These are phyloP conservation scores for Aphrophora alni DNA, from an alignment of 2,888 invertebrate species.

Conservation along the genomic window DNA sequence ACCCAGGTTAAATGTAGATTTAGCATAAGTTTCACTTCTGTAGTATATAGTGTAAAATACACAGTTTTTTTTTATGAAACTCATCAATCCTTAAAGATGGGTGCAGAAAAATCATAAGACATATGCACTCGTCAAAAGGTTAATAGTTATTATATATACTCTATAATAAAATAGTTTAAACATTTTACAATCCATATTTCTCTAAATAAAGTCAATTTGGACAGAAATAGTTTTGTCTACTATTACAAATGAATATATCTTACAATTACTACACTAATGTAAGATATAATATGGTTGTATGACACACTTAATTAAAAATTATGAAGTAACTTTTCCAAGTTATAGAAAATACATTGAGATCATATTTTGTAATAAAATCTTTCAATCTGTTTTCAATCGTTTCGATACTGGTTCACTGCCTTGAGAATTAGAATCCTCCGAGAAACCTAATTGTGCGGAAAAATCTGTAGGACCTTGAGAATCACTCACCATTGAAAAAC, in stretches of 20 bases:
- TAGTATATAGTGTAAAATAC: too few relatives aligned
- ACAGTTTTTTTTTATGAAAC: too few relatives aligned
- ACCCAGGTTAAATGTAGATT: too few relatives aligned
- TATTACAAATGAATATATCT: neutral
- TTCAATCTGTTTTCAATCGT: conserved; percentile 73
- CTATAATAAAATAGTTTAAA: too few relatives aligned
- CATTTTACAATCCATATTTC: too few relatives aligned
- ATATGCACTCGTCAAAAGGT: too few relatives aligned
- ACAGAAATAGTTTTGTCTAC: too few relatives aligned
- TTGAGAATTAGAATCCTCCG: conserved; percentile 90
- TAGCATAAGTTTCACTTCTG: too few relatives aligned
- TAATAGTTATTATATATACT: too few relatives aligned
- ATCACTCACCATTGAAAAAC: conserved; percentile 90
- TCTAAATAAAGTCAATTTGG: too few relatives aligned
- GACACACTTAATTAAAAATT: neutral
- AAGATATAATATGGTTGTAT: neutral
- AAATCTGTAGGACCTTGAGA: conserved; percentile 88
- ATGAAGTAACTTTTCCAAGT: neutral
- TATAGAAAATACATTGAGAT: neutral
- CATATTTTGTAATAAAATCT: neutral
- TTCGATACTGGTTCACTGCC: conserved; percentile 79
- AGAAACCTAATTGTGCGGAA: conserved; percentile 85
- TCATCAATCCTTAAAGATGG: too few relatives aligned
- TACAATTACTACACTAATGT: neutral
- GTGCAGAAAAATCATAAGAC: too few relatives aligned